Evolutionary conservation across 1,140 invertebrate species (phyloP).

Genomic region (Anastrepha ludens): DNA sequence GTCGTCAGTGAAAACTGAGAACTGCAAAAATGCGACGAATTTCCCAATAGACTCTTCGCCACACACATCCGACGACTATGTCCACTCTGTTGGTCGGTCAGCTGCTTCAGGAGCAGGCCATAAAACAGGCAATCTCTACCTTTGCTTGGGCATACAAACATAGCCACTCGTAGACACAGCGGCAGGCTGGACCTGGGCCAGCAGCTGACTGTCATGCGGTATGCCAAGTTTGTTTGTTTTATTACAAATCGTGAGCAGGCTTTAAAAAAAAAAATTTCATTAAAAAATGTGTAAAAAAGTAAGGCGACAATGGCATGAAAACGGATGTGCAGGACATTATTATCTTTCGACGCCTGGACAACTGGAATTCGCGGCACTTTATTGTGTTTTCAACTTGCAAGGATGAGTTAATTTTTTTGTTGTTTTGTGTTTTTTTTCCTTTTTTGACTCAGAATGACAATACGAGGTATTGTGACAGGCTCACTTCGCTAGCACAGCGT

Average conservation of each 20-base stretch:
- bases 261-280: background rate
- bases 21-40: background rate
- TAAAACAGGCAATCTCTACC: background rate
- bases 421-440: background rate
- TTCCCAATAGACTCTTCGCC: constrained; percentile 13
- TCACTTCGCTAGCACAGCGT: background rate
- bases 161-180: no score
- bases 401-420: background rate
- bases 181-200: background rate
- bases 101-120: background rate
- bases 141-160: background rate
- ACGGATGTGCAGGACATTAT: background rate
- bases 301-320: background rate
- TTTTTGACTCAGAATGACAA: background rate
- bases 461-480: background rate
- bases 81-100: background rate
- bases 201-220: background rate
- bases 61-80: background rate
- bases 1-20: background rate
- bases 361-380: background rate
- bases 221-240: background rate
- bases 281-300: background rate
- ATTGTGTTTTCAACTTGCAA: background rate
- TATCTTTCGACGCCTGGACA: constrained; percentile 15
- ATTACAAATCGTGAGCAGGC: background rate